A percentile compares a stretch with the other conserved stretches of the same genome.
These are phyloP conservation scores for Campylomormyrus tamandua DNA, from an alignment of 2,113 vertebrate species.

Conservation along the genomic window DNA sequence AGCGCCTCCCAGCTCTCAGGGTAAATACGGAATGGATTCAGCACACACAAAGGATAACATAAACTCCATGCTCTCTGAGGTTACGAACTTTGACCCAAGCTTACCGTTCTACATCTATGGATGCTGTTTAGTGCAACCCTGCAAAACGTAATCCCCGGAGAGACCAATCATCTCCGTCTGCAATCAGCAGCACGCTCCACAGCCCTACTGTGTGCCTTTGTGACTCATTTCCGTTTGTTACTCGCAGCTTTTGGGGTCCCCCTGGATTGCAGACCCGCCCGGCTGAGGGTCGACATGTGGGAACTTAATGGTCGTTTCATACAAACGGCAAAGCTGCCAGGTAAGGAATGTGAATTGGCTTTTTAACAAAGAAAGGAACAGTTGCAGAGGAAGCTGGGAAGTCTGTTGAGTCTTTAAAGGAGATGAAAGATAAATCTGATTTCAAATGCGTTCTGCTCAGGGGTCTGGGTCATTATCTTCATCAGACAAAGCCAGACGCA, in stretches of 20 bases:
- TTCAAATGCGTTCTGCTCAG: background rate
- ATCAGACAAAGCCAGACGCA: background rate
- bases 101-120: background rate
- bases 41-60: background rate
- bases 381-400: background rate
- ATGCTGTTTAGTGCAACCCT: background rate
- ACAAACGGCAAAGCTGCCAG: background rate
- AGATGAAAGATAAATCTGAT: background rate
- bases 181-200: background rate
- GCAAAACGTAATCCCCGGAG: background rate
- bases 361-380: background rate
- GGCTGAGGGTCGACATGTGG: background rate
- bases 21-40: background rate
- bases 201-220: background rate
- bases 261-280: background rate
- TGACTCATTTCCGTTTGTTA: background rate
- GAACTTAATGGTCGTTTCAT: constrained; percentile 22
- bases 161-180: background rate
- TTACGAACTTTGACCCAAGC: background rate
- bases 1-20: background rate
- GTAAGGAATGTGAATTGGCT: background rate
- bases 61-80: background rate
- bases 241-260: background rate
- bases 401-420: background rate
- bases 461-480: background rate